Evolutionary conservation across 2,113 vertebrate genomes (phyloP), one percentile per base, ranked within the genome.

Genomic region (Etia nguti): DNA sequence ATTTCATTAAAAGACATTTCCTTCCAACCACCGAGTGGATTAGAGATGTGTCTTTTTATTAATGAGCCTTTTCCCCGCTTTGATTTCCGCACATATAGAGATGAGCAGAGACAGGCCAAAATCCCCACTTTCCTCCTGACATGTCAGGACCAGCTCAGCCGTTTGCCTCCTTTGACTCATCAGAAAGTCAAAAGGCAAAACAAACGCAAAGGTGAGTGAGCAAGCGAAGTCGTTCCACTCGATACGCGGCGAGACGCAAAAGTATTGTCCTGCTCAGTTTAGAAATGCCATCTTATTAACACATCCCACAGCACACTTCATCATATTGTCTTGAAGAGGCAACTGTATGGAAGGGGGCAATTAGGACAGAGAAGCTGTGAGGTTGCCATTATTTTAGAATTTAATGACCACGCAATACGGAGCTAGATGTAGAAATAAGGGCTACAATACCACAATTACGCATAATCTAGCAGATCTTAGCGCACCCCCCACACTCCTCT

Each of bases 311-410:
- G 94, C 90, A 92, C 94, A 93, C 95, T 96, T 94, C 95, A 96
- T 96, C 95, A 96, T 95, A 95, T 95, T 96, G 96, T 96, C 95
- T 95, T 84, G 89, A 95, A 94, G 90, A 94, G 92, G 95, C 95
- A 93, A 93, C 93, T 95, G 94, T 93, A 95, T 90, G 92, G 95
- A 95, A 95, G 95, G 94, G 94, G 94, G 95, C 96, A 96, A 97
- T 97, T 96, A 96, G 95, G 94, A 94, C 92, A 46, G 85, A 92
- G 95, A 96, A 95, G 95, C 95, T 95, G 95, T 93, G 94, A 95
- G 95, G 92, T 95, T 95, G 95, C 96, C 95, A 96, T 96, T 96
- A 96, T 96, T 96, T 97, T 96, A 95, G 95, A 95, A 94, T 96
- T 96, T 96, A 97, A 97, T 96, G 96, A 96, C 96, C 96, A 95